Evolutionary conservation across 1,140 invertebrate genomes (phyloP), one percentile per base, ranked within the genome.

Genomic region (Lasioglossum albipes): DNA sequence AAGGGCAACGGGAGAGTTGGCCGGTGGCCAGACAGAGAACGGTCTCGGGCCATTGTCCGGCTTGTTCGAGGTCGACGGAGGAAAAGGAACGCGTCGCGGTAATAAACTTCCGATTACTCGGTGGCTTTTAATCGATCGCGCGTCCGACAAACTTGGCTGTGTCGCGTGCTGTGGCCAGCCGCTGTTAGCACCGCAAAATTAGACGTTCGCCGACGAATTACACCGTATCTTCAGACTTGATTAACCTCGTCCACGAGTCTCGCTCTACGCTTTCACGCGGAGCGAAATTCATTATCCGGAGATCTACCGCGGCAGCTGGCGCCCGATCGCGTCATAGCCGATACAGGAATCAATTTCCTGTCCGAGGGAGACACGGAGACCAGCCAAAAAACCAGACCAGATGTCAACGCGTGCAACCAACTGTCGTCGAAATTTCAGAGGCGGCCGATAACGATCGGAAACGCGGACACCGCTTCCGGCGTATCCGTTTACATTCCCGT

Each of bases 281-380:
- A 45, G 68, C 22, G 20, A 84, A 85, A 36, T 36, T 84, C 76
- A 84, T 85, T 64, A 68, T 57, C 65, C 49, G 13, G 66, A 31
- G 61, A 71, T 83, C 70, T n/a, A 9, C 18, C 68, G 16, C 7
- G 59, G 80, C 84, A 85, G 84, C 82, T 85, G 82, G 64, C 64
- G 54, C 41, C 36, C 82, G 68, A 31, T 3, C 20, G 45, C 45
- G 20, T 57, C 49, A 61, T 18, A 20, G 61, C 59, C 65, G 71
- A 77, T 66, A 70, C 62, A 61, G 69, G 70, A 82, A 85, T 85
- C 83, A 85, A 85, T 85, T 85, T 85, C 83, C 84, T 68, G 79
- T 74, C 52, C 16, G 49, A 22, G n/a, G 62, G 22, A 52, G 45
- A 76, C 61, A 70, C 70, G 70, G 49, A 45, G 59, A 59, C 49